phyloP scores from a whole-genome alignment of 2,888 invertebrate genomes.

The Corbicula japonica region DNA sequence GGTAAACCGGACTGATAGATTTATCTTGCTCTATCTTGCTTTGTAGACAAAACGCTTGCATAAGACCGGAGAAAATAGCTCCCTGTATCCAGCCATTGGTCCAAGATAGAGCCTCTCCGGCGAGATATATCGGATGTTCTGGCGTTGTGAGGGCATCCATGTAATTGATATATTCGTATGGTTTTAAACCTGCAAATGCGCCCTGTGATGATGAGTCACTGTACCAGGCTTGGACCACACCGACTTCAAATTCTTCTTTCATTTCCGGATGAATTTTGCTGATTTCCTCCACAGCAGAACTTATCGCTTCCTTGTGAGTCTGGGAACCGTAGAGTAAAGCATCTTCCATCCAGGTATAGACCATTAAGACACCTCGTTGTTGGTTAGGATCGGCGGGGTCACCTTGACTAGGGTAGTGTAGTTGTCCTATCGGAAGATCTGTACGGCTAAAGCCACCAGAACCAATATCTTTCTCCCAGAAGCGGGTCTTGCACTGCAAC shows the following conservation, averaged over 20 bases:
- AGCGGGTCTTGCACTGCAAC: slow-evolving; percentile 57
- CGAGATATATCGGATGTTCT: slow-evolving; percentile 51
- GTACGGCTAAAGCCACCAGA: slow-evolving; percentile 52
- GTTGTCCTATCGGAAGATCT: slow-evolving; percentile 14
- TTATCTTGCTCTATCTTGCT: too few species aligned
- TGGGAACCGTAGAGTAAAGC: slow-evolving; percentile 52
- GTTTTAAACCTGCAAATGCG: slow-evolving; percentile 38
- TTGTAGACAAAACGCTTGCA: too few species aligned
- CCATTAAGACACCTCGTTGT: slow-evolving; percentile 48
- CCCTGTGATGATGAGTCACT: slow-evolving; percentile 53
- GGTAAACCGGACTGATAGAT: too few species aligned
- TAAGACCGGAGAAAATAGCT: too few species aligned
- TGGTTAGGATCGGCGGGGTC: slow-evolving; percentile 9
- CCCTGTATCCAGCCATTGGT: too few species aligned
- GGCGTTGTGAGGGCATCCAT: slow-evolving; percentile 30
- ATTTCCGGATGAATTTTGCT: slow-evolving; percentile 62
- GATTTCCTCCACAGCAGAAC: slow-evolving; percentile 56
- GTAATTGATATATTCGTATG: slow-evolving; percentile 49
- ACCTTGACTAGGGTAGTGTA: slow-evolving; percentile 28
- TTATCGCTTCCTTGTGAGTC: slow-evolving; percentile 40
- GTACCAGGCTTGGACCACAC: too few species aligned
- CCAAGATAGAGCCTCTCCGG: slow-evolving; percentile 62
- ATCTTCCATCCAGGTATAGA: slow-evolving; percentile 55
- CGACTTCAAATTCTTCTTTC: slow-evolving; percentile 55
- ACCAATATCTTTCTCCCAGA: slow-evolving; percentile 56